phyloP scores from a whole-genome alignment of 1,140 invertebrate species.

The Plodia interpunctella region DNA sequence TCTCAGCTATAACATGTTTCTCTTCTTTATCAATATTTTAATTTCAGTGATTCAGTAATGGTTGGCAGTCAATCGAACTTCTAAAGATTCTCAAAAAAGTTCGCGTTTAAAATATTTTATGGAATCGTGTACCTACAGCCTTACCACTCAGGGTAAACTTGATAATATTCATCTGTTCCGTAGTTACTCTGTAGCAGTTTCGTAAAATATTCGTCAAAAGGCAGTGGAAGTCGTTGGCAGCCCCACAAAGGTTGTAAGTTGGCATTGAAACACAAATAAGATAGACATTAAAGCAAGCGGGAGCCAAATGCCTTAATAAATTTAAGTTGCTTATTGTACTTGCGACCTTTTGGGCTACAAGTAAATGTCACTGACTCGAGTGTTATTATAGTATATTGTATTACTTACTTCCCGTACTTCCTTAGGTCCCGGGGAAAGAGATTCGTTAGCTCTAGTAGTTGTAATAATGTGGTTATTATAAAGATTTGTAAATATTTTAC shows the following conservation, averaged over 20 bases:
- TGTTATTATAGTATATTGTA: neutral
- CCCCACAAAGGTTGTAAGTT: slow-evolving; percentile 36
- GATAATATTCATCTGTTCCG: slow-evolving; percentile 24
- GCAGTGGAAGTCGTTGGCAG: slow-evolving; percentile 35
- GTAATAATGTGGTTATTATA: too few species aligned
- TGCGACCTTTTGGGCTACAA: neutral
- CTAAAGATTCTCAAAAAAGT: too few species aligned
- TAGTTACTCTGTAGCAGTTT: too few species aligned
- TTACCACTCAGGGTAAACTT: slow-evolving; percentile 31
- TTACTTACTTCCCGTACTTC: neutral
- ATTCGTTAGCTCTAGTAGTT: neutral
- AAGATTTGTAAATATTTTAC: too few species aligned
- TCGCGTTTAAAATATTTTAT: too few species aligned
- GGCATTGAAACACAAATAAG: slow-evolving; percentile 37
- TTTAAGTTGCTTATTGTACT: slow-evolving; percentile 21
- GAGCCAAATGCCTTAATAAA: slow-evolving; percentile 44
- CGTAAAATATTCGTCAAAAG: slow-evolving; percentile 23
- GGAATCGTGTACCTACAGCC: too few species aligned
- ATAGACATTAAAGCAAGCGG: slow-evolving; percentile 23
- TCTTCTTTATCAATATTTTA: too few species aligned
- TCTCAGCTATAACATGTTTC: too few species aligned
- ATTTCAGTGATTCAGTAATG: too few species aligned
- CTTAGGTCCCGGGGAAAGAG: too few species aligned
- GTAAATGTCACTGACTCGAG: neutral
- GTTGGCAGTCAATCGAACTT: too few species aligned